Evolutionary conservation across 2,888 invertebrate species (phyloP).

Genomic region (Eupithecia abbreviata): DNA sequence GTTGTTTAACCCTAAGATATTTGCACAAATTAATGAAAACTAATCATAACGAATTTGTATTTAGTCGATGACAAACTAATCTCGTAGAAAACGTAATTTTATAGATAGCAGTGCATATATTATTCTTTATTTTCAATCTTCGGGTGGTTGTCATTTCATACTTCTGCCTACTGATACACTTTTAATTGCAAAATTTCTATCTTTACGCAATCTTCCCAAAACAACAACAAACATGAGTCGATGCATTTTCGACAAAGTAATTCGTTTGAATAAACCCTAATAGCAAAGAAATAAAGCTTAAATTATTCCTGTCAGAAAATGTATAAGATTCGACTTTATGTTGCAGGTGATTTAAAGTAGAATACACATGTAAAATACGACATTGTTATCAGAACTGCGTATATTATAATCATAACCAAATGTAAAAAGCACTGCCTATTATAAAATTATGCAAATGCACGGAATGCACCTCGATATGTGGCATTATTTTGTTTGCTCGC

Average conservation of each 20-base stretch:
- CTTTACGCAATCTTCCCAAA: slow-evolving; percentile 22
- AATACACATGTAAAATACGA: slow-evolving; percentile 33
- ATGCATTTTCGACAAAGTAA: slow-evolving; percentile 16
- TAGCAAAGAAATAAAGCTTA: not conserved
- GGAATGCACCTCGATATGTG: slow-evolving; percentile 70
- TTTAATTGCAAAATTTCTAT: slow-evolving; percentile 37
- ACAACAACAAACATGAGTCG: slow-evolving; percentile 28
- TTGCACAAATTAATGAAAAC: slow-evolving; percentile 53
- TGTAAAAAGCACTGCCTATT: slow-evolving; percentile 77
- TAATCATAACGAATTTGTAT: slow-evolving; percentile 52
- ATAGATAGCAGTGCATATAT: slow-evolving; percentile 61
- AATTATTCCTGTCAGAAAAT: slow-evolving; percentile 11
- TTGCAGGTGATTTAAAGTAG: slow-evolving; percentile 38
- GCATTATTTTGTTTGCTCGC: slow-evolving; percentile 72
- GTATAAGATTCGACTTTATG: slow-evolving; percentile 30
- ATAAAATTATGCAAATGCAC: slow-evolving; percentile 75
- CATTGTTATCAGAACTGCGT: slow-evolving; percentile 60
- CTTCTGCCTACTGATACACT: slow-evolving; percentile 38
- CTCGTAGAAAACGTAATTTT: slow-evolving; percentile 55
- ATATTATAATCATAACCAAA: slow-evolving; percentile 24
- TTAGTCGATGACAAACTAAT: slow-evolving; percentile 58
- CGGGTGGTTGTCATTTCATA: slow-evolving; percentile 48
- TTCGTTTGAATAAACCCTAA: not conserved
- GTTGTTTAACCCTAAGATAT: slow-evolving; percentile 27
- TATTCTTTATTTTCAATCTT: slow-evolving; percentile 37